phyloP scores from a whole-genome alignment of 2,888 invertebrate genomes.

The Pseudolycoriella hygida region DNA sequence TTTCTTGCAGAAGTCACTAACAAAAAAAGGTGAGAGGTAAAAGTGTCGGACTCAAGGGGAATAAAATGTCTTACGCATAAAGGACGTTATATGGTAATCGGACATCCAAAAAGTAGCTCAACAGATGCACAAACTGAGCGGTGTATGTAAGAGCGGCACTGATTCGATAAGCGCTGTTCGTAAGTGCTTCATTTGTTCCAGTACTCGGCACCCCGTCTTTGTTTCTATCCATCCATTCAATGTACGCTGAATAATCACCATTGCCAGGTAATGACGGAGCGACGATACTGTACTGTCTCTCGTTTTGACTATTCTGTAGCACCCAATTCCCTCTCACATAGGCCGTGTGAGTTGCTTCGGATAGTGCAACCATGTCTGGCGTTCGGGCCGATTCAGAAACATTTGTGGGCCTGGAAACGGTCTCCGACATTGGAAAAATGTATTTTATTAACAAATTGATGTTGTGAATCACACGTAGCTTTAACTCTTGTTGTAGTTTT shows the following conservation, averaged over 20 bases:
- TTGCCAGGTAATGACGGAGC: conserved; percentile 70
- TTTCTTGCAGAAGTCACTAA: conserved; percentile 64
- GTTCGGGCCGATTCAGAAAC: neutral
- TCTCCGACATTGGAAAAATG: conserved; percentile 43
- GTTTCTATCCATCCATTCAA: conserved; percentile 48
- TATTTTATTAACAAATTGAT: conserved; percentile 45
- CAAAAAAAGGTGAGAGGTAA: conserved; percentile 13
- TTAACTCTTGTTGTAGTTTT: conserved; percentile 35
- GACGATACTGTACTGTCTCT: conserved; percentile 57
- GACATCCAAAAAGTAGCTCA: conserved; percentile 69
- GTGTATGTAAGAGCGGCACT: conserved; percentile 71
- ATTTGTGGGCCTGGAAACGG: conserved; percentile 15
- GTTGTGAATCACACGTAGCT: conserved; percentile 35
- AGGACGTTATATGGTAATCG: conserved; percentile 57
- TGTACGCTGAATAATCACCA: conserved; percentile 66
- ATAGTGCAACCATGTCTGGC: conserved; percentile 35
- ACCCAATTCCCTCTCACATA: conserved; percentile 53
- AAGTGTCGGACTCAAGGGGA: conserved; percentile 8
- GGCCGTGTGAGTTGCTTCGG: conserved; percentile 60
- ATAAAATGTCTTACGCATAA: conserved; percentile 35
- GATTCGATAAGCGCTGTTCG: conserved; percentile 52
- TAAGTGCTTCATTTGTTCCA: conserved; percentile 34
- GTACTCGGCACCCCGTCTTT: conserved; percentile 27
- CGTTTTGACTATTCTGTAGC: conserved; percentile 40
- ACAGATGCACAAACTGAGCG: conserved; percentile 64